phyloP scores from a whole-genome alignment of 2,797 vertebrate genomes.

The Pteronotus mesoamericanus region DNA sequence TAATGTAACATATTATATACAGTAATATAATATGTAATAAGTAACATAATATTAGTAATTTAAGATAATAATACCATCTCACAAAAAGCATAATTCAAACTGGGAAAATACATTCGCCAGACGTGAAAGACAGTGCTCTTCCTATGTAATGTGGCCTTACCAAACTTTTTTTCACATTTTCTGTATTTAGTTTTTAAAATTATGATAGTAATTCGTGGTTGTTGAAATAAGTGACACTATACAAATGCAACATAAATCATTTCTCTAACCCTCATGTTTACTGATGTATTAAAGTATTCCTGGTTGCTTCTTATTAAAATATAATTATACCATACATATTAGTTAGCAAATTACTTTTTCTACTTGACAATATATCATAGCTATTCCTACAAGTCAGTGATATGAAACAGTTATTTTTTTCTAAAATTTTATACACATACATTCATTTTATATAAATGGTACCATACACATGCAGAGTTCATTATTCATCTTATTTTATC shows the following conservation, averaged over 20 bases:
- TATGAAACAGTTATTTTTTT: not conserved
- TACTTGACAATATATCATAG: not conserved
- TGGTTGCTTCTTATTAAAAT: not conserved
- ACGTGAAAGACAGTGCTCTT: not conserved
- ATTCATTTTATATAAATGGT: not conserved
- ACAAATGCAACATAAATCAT: not conserved
- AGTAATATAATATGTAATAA: not conserved
- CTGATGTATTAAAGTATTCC: not conserved
- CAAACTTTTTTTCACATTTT: not conserved
- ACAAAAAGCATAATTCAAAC: constrained; percentile 3
- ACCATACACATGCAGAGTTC: not conserved
- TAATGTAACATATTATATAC: not conserved
- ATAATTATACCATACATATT: not conserved
- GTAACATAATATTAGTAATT: not conserved
- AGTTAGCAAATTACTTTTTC: constrained; percentile 8
- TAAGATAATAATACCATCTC: not conserved
- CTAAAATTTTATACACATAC: not conserved
- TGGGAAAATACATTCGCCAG: not conserved
- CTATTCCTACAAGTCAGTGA: not conserved
- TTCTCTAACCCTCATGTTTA: not conserved
- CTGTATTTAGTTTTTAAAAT: not conserved
- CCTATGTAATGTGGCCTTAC: not conserved
- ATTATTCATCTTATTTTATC: not conserved
- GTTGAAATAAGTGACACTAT: not conserved
- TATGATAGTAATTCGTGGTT: not conserved